These are phyloP conservation scores for Diaprepes abbreviatus DNA, from an alignment of 2,888 invertebrate genomes.

Conservation along the genomic window DNA sequence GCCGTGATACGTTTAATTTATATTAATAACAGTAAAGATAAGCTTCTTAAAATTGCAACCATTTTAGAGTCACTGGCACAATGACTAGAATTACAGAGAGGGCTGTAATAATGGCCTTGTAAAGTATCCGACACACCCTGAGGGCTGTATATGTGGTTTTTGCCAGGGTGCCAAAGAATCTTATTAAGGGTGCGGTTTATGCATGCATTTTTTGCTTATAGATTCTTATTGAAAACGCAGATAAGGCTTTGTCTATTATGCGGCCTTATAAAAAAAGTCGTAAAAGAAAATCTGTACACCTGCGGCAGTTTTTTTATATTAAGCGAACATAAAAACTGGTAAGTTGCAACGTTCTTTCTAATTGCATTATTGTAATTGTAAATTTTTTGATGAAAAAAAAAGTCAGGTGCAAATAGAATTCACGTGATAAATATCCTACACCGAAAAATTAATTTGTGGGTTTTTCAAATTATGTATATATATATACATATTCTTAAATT, in stretches of 20 bases:
- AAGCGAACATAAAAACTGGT: not conserved
- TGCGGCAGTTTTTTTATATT: slow-evolving; percentile 4
- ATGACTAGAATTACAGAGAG: slow-evolving; percentile 55
- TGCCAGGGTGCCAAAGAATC: slow-evolving; percentile 28
- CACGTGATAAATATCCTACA: too few relatives aligned
- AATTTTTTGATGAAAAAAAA: too few relatives aligned
- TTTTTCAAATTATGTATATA: too few relatives aligned
- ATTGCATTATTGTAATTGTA: slow-evolving; percentile 2
- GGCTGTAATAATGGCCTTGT: slow-evolving; percentile 51
- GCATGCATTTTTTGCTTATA: slow-evolving; percentile 28
- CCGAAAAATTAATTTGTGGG: too few relatives aligned
- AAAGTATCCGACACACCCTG: slow-evolving; percentile 53
- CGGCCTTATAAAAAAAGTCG: slow-evolving; percentile 3
- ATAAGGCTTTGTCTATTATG: slow-evolving; percentile 18
- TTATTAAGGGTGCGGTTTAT: slow-evolving; percentile 18
- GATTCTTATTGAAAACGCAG: slow-evolving; percentile 18
- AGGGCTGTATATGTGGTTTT: slow-evolving; percentile 42
- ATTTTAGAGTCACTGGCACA: slow-evolving; percentile 53
- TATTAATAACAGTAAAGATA: slow-evolving; percentile 59
- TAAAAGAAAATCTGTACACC: slow-evolving; percentile 12
- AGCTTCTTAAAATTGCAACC: slow-evolving; percentile 58
- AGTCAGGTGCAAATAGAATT: too few relatives aligned
- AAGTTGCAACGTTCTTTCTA: not conserved
- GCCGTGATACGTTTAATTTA: slow-evolving; percentile 56
- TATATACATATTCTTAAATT: too few relatives aligned